A percentile compares a stretch with the other conserved stretches of the same genome.
These are phyloP conservation scores for Enteromius mattozi DNA, from an alignment of 2,797 vertebrate species.

Conservation along the genomic window DNA sequence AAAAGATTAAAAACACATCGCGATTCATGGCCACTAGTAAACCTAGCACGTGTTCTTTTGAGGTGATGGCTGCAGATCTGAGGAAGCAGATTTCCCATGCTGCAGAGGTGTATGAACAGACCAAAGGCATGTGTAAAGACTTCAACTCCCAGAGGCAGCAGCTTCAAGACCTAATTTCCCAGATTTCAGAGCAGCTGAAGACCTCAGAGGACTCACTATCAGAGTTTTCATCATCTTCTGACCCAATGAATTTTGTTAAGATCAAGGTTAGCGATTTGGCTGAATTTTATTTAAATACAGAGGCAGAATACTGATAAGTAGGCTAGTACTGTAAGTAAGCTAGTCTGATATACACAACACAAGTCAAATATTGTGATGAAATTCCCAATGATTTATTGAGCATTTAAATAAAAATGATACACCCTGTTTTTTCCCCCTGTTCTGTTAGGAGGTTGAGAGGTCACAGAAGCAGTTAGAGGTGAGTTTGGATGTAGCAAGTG, in stretches of 20 bases:
- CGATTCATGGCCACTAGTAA: background rate
- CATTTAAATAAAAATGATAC: background rate
- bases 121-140: constrained; percentile 86
- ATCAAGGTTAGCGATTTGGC: constrained; percentile 81
- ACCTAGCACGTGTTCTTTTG: constrained; percentile 23
- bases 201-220: constrained; percentile 82
- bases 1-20: background rate
- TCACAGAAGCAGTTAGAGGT: constrained; percentile 86
- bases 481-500: constrained; percentile 82
- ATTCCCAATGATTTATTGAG: background rate
- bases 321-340: background rate
- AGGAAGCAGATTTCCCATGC: constrained; percentile 88
- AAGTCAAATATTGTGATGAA: background rate
- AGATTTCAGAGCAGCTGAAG: constrained; percentile 81
- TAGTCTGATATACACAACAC: background rate
- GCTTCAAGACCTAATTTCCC: constrained; percentile 85
- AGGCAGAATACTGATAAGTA: background rate
- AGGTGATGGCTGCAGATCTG: constrained; percentile 91
- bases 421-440: background rate
- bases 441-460: constrained; percentile 83
- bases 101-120: constrained; percentile 85
- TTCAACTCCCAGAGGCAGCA: constrained; percentile 86
- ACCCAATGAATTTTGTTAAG: constrained; percentile 83
- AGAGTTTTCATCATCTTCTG: constrained; percentile 74
- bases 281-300: background rate